phyloP scores from a whole-genome alignment of 2,113 vertebrate genomes.

The Osmerus mordax region DNA sequence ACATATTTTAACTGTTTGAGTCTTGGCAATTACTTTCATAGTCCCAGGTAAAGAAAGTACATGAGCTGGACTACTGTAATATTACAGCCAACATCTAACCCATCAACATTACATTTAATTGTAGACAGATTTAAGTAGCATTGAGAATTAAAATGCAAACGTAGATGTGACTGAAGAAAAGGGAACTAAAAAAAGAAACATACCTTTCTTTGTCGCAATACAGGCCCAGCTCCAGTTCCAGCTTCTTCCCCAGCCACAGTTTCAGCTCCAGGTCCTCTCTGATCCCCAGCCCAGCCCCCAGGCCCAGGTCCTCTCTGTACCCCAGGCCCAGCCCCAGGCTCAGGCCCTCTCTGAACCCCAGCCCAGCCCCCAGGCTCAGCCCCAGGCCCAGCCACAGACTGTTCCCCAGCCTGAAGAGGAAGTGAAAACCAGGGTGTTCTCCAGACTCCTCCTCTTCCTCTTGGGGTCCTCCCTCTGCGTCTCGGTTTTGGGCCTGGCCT shows the following conservation, averaged over 20 bases:
- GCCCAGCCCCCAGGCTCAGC: slow-evolving; percentile 8
- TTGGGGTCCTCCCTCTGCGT: slow-evolving; percentile 36
- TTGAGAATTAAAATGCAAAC: neutral
- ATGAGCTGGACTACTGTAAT: too few relatives aligned
- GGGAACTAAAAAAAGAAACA: neutral
- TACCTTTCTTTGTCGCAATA: neutral
- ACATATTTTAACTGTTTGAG: too few relatives aligned
- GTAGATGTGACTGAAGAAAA: neutral
- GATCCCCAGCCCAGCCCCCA: slow-evolving; percentile 28
- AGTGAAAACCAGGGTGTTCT: slow-evolving; percentile 27
- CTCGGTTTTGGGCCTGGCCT: slow-evolving; percentile 47
- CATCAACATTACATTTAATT: too few relatives aligned
- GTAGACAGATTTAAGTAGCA: too few relatives aligned
- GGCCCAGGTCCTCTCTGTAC: slow-evolving; percentile 15
- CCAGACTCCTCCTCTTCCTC: slow-evolving; percentile 45
- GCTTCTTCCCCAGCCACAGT: too few relatives aligned
- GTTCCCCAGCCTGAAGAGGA: slow-evolving; percentile 15
- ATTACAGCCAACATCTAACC: too few relatives aligned
- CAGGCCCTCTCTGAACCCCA: neutral
- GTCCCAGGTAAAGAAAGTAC: too few relatives aligned
- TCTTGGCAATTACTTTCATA: too few relatives aligned
- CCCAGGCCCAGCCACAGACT: slow-evolving; percentile 18
- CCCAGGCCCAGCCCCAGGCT: slow-evolving; percentile 14
- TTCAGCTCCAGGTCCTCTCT: neutral
- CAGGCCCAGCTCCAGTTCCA: neutral